Percentiles rank a stretch among this genome's conserved stretches.
These are phyloP conservation scores for Drosophila tanythrix DNA, from an alignment of 2,888 invertebrate genomes.

Conservation along the genomic window DNA sequence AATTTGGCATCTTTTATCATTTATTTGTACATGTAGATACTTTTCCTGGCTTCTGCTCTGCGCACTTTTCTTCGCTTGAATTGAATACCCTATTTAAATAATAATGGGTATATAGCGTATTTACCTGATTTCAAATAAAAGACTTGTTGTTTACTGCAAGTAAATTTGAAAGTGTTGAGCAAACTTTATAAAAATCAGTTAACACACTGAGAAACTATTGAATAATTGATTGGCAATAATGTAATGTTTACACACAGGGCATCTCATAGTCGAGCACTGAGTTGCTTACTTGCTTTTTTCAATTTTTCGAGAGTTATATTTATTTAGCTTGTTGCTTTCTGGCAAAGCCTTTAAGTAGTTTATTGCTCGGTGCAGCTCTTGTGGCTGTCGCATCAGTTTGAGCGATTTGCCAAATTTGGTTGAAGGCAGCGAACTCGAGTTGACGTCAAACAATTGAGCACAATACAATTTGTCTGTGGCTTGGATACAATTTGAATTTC, in stretches of 20 bases:
- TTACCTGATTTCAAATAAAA: neutral
- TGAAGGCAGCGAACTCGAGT: constrained; percentile 34
- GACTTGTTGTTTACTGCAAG: neutral
- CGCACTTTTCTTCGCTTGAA: constrained; percentile 22
- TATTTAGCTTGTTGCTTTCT: constrained; percentile 66
- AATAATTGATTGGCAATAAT: neutral
- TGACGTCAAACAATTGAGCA: constrained; percentile 42
- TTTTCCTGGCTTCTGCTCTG: constrained; percentile 6
- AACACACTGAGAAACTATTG: neutral
- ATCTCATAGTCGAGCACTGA: constrained; percentile 1
- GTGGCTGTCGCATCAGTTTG: constrained; percentile 46
- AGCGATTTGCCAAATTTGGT: constrained; percentile 50
- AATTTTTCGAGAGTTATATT: constrained; percentile 60
- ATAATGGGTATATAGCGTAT: neutral
- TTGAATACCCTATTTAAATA: constrained; percentile 18
- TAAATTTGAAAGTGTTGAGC: too few species aligned
- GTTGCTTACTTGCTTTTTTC: constrained; percentile 19
- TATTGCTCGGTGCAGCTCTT: constrained; percentile 41
- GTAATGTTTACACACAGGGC: constrained; percentile 5
- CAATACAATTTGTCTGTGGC: constrained; percentile 47
- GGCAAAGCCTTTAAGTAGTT: constrained; percentile 56
- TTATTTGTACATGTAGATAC: constrained; percentile 37
- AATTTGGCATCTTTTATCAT: constrained; percentile 66
- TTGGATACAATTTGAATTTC: constrained; percentile 26
- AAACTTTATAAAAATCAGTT: neutral